Conservation (phyloP, 2,888 invertebrate species). For the Drosophila rellima region DNA sequence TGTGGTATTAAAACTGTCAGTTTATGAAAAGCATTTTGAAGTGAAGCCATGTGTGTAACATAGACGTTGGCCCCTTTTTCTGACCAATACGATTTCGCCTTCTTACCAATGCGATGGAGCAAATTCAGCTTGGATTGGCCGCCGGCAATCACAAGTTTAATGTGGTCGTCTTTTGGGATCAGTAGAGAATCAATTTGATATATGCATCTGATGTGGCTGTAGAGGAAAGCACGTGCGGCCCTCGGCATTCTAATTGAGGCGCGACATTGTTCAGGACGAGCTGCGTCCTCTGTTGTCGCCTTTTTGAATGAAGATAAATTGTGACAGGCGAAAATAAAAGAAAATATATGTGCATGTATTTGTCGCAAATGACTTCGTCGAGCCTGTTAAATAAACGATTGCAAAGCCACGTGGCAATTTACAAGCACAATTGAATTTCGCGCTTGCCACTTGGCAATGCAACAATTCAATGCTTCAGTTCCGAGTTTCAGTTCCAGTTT, state of each 20-base stretch:
- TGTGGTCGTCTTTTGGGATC: slow-evolving; percentile 45
- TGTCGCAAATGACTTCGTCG: slow-evolving; percentile 27
- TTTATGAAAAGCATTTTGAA: slow-evolving; percentile 35
- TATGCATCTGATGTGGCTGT: slow-evolving; percentile 32
- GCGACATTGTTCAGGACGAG: not conserved
- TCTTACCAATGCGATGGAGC: slow-evolving; percentile 38
- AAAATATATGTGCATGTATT: slow-evolving; percentile 10
- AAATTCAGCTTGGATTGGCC: slow-evolving; percentile 9
- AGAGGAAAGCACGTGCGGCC: not conserved
- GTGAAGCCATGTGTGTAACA: slow-evolving; percentile 23
- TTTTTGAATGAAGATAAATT: slow-evolving; percentile 67
- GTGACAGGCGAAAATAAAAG: slow-evolving; percentile 25
- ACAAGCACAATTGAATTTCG: slow-evolving; percentile 50
- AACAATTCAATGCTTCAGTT: slow-evolving; percentile 8
- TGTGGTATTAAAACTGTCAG: slow-evolving; percentile 36
- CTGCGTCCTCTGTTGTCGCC: not conserved
- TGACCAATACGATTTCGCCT: not conserved
- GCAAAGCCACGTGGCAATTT: slow-evolving; percentile 41
- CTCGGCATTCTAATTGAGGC: slow-evolving; percentile 54
- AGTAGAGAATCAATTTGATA: slow-evolving; percentile 57
- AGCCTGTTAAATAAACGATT: slow-evolving; percentile 37
- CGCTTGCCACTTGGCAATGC: slow-evolving; percentile 20
- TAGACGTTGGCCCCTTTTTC: not conserved
- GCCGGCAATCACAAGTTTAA: slow-evolving; percentile 38
- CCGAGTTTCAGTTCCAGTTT: not conserved